Conservation (phyloP, 1,140 invertebrate genomes). For the Drosophila ficusphila region DNA sequence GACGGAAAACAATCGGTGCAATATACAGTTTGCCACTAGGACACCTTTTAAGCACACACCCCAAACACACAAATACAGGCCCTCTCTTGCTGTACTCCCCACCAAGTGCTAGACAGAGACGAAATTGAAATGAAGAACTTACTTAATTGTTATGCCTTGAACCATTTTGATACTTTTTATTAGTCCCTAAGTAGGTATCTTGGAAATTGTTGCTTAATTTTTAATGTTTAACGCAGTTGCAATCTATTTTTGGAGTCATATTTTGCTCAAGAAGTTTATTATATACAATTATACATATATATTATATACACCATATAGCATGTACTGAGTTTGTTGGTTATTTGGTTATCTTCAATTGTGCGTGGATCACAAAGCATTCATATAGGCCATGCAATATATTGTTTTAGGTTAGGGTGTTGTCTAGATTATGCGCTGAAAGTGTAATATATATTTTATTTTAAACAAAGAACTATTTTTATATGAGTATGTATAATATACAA, state of each 20-base stretch:
- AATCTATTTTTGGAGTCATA: constrained; percentile 71
- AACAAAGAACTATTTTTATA: constrained; percentile 72
- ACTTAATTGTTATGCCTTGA: constrained; percentile 81
- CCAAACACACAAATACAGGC: constrained; percentile 41
- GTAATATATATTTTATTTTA: constrained; percentile 53
- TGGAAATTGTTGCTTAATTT: constrained; percentile 82
- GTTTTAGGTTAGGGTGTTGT: constrained; percentile 78
- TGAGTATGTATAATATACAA: constrained; percentile 67
- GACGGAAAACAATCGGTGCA: constrained; percentile 43
- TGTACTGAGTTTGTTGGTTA: constrained; percentile 49
- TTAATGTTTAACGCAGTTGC: constrained; percentile 65
- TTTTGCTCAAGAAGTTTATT: constrained; percentile 59
- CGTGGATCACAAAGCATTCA: constrained; percentile 36
- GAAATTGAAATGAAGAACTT: constrained; percentile 49
- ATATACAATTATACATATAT: constrained; percentile 30
- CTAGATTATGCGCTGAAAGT: constrained; percentile 53
- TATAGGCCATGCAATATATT: constrained; percentile 62
- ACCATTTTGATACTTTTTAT: constrained; percentile 70
- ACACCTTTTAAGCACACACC: constrained; percentile 6
- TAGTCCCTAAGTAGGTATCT: constrained; percentile 77
- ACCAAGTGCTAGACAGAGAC: constrained; percentile 43
- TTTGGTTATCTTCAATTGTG: constrained; percentile 40
- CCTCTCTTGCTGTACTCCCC: constrained; percentile 57
- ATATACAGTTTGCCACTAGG: constrained; percentile 45
- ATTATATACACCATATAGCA: constrained; percentile 41